phyloP scores from a whole-genome alignment of 1,140 invertebrate species.

The Neocloeon triangulifer region DNA sequence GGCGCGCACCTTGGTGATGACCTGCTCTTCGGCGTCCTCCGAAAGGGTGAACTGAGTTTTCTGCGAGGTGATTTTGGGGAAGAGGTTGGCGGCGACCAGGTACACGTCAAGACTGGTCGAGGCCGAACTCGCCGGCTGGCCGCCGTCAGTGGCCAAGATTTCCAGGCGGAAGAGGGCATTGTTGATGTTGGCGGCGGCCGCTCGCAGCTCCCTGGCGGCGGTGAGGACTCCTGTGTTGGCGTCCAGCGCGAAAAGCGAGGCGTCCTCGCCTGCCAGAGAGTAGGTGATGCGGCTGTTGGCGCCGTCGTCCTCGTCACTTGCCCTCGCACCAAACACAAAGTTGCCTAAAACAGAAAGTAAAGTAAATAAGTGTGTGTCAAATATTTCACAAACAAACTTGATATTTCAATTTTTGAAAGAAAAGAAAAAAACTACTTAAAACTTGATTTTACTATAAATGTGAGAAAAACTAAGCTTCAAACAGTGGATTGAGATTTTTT shows the following conservation, averaged over 20 bases:
- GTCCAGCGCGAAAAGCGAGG: conserved; percentile 52
- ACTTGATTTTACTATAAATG: too few species aligned
- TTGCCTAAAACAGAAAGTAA: conserved; percentile 22
- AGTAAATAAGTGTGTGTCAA: too few species aligned
- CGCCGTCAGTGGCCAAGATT: conserved; percentile 47
- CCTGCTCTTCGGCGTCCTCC: conserved; percentile 16
- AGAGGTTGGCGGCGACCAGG: conserved; percentile 42
- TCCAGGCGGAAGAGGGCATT: conserved; percentile 33
- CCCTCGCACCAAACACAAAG: conserved; percentile 74
- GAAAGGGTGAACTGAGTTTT: conserved; percentile 27
- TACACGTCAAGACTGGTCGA: conserved; percentile 42
- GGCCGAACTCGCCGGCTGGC: conserved; percentile 31
- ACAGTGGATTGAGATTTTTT: too few species aligned
- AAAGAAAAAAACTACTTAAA: too few species aligned
- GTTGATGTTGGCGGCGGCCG: conserved; percentile 16
- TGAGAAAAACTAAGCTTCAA: too few species aligned
- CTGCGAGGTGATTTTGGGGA: conserved; percentile 45
- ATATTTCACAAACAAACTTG: too few species aligned
- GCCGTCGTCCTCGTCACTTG: conserved; percentile 54
- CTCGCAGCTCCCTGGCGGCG: conserved; percentile 28
- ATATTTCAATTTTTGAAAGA: too few species aligned
- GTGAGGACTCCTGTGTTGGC: conserved; percentile 61
- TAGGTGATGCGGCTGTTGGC: conserved; percentile 59
- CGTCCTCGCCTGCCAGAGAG: conserved; percentile 49
- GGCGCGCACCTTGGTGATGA: conserved; percentile 31